Percentiles rank a stretch among this genome's conserved stretches.
Evolutionary conservation across 2,113 vertebrate species (phyloP).

Genomic region (Bubo scandiacus): DNA sequence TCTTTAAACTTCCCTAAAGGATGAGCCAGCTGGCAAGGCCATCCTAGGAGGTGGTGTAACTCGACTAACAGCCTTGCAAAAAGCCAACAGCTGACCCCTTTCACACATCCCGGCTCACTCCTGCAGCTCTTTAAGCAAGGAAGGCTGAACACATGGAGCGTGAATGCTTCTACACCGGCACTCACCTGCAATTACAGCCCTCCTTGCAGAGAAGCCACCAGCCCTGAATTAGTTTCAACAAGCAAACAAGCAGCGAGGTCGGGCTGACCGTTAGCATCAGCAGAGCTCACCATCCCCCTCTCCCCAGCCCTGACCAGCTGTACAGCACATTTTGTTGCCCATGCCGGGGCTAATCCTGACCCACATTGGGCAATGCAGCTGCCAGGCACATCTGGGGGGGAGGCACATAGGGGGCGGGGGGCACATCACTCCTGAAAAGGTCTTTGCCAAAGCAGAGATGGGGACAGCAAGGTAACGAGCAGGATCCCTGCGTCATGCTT

Average conservation of each 20-base stretch:
- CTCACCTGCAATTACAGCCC: background rate
- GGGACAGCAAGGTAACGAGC: background rate
- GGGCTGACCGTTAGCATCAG: rapidly evolving
- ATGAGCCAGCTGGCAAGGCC: conserved; percentile 55
- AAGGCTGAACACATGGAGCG: background rate
- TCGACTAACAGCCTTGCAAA: background rate
- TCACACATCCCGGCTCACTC: background rate
- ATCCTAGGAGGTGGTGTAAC: conserved; percentile 4
- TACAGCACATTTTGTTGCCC: rapidly evolving
- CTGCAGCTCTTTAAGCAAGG: background rate
- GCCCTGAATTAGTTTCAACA: background rate
- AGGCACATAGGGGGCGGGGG: no score
- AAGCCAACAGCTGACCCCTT: conserved; percentile 25
- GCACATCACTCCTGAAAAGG: background rate
- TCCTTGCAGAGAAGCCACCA: background rate
- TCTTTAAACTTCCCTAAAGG: conserved; percentile 61
- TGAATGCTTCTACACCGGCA: background rate
- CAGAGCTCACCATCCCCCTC: rapidly evolving
- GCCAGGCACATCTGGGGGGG: background rate
- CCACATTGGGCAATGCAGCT: rapidly evolving
- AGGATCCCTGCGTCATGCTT: rapidly evolving
- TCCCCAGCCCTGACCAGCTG: rapidly evolving
- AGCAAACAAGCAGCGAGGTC: background rate
- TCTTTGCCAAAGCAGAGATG: background rate
- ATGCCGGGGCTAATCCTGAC: rapidly evolving